phyloP scores from a whole-genome alignment of 2,113 vertebrate genomes.

The Pedetes capensis region DNA sequence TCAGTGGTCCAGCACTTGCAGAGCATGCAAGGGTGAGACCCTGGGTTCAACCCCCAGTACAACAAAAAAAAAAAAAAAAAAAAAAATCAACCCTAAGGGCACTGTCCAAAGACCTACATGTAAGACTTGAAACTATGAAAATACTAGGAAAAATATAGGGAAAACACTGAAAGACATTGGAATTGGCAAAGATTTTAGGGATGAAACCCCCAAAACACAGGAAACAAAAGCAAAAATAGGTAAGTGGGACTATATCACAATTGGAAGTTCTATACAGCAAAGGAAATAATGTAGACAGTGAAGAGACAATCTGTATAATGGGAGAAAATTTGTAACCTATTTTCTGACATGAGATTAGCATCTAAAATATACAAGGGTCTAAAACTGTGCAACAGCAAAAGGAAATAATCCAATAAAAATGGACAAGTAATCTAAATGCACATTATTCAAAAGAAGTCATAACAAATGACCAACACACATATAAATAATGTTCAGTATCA shows the following conservation, averaged over 20 bases:
- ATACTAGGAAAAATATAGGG: background rate
- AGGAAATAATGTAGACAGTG: background rate
- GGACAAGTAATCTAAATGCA: background rate
- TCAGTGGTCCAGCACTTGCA: no score
- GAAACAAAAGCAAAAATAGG: background rate
- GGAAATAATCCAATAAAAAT: background rate
- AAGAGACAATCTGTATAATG: background rate
- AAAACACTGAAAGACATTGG: background rate
- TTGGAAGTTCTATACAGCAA: background rate
- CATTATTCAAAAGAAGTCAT: background rate
- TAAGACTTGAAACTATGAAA: background rate
- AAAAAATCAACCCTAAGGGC: no score
- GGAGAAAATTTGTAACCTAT: background rate
- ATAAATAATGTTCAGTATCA: background rate
- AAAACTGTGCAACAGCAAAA: background rate
- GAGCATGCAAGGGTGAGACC: no score
- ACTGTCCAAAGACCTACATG: background rate
- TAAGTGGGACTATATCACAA: background rate
- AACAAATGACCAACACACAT: background rate
- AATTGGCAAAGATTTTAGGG: background rate
- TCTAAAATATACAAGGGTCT: background rate
- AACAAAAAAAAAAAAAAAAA: no score
- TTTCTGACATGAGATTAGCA: background rate
- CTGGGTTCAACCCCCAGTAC: no score
- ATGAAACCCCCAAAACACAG: background rate